A percentile compares a stretch with the other conserved stretches of the same genome.
Evolutionary conservation across 2,888 invertebrate genomes (phyloP).

Genomic region (Leuctra nigra): DNA sequence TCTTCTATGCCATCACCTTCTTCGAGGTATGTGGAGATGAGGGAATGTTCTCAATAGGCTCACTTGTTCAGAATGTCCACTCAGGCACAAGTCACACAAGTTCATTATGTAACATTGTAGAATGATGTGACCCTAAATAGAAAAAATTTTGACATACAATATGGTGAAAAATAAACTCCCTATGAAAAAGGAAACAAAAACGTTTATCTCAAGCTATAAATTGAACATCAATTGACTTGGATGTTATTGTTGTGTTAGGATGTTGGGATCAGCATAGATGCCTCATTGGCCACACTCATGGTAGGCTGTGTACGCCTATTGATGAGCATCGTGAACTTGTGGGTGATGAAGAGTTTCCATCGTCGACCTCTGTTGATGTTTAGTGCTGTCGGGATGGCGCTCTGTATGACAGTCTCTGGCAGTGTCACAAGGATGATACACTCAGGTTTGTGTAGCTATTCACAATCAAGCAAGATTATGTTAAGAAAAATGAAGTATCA

Average conservation of each 20-base stretch:
- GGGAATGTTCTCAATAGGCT: too few species aligned
- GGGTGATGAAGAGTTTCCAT: slow-evolving; percentile 46
- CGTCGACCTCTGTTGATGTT: slow-evolving; percentile 47
- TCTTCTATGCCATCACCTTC: slow-evolving; percentile 54
- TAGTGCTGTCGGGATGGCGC: slow-evolving; percentile 49
- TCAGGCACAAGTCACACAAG: too few species aligned
- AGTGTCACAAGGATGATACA: too few species aligned
- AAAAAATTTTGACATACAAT: background rate
- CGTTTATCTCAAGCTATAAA: background rate
- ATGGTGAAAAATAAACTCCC: slow-evolving; percentile 1
- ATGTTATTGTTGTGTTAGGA: slow-evolving; percentile 38
- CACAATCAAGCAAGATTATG: too few species aligned
- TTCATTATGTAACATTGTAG: too few species aligned
- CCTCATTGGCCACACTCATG: slow-evolving; percentile 49
- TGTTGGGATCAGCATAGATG: slow-evolving; percentile 45
- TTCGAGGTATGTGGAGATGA: slow-evolving; percentile 45
- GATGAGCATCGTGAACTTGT: slow-evolving; percentile 52
- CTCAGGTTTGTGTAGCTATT: too few species aligned
- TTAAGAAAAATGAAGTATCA: too few species aligned
- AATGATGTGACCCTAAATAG: background rate
- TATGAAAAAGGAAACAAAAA: too few species aligned
- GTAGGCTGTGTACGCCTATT: slow-evolving; percentile 49
- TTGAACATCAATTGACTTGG: background rate
- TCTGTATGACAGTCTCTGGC: slow-evolving; percentile 51
- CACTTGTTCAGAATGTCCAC: too few species aligned